These are phyloP conservation scores for Drosophila phalerata DNA, from an alignment of 2,888 invertebrate genomes.

Conservation along the genomic window DNA sequence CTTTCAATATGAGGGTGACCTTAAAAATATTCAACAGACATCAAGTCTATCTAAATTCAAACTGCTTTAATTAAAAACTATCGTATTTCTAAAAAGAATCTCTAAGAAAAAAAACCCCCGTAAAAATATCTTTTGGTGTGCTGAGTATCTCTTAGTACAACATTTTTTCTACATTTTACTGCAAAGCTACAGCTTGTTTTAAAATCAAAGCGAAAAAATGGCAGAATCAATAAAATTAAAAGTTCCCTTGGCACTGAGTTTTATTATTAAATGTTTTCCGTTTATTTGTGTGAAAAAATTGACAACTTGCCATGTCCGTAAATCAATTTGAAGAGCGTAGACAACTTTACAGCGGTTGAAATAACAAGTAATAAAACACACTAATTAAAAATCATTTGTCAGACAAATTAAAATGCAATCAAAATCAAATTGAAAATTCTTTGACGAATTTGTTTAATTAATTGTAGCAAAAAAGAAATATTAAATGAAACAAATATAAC, in stretches of 20 bases:
- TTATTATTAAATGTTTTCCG: conserved; percentile 22
- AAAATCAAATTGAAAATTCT: conserved; percentile 34
- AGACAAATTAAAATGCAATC: conserved; percentile 29
- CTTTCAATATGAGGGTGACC: neutral
- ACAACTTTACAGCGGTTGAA: conserved; percentile 27
- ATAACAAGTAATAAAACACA: conserved; percentile 23
- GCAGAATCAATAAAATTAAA: conserved; percentile 46
- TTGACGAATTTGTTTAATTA: conserved; percentile 44
- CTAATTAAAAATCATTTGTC: conserved; percentile 45
- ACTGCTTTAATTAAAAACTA: too few relatives aligned
- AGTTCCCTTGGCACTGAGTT: conserved; percentile 26
- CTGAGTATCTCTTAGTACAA: neutral
- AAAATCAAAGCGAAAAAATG: conserved; percentile 33
- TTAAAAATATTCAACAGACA: neutral
- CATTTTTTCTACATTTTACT: conserved; percentile 20
- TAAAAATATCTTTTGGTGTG: neutral
- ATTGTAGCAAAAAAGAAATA: conserved; percentile 3
- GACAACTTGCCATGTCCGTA: conserved; percentile 40
- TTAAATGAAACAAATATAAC: neutral
- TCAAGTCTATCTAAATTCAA: neutral
- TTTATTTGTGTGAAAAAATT: conserved; percentile 14
- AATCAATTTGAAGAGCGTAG: conserved; percentile 43
- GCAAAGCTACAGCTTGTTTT: conserved; percentile 26
- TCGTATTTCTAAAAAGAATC: neutral
- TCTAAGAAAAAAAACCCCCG: neutral